Evolutionary conservation across 2,888 invertebrate species (phyloP).

Genomic region (Perdita meconis): DNA sequence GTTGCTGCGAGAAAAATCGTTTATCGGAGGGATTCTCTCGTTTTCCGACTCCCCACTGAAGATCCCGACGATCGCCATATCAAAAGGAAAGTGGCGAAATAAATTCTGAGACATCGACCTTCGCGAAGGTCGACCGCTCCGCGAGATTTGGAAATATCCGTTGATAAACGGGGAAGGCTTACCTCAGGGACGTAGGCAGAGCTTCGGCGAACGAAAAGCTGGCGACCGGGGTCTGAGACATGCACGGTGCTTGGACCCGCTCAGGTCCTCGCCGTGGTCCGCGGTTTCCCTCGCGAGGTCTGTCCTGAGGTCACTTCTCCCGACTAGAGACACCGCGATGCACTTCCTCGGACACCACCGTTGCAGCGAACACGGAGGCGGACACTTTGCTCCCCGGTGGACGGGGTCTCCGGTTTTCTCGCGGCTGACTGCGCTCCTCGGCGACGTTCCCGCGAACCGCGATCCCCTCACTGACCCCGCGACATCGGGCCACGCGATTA

Average conservation of each 20-base stretch:
- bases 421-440: slow-evolving; percentile 25
- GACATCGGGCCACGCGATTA: slow-evolving; percentile 67
- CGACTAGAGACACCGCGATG: slow-evolving; percentile 29
- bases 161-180: slow-evolving; percentile 46
- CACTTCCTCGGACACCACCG: slow-evolving; percentile 45
- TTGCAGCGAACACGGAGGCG: background rate
- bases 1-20: too few relatives aligned
- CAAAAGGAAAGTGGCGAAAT: background rate
- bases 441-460: slow-evolving; percentile 28
- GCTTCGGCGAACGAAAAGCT: slow-evolving; percentile 76
- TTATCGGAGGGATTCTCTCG: too few relatives aligned
- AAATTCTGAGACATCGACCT: background rate
- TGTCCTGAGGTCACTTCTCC: background rate
- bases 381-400: slow-evolving; percentile 18
- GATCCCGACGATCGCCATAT: background rate
- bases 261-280: slow-evolving; percentile 57
- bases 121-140: background rate
- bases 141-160: too few relatives aligned
- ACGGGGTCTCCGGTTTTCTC: slow-evolving; percentile 24
- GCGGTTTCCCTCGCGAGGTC: slow-evolving; percentile 17
- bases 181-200: slow-evolving; percentile 79
- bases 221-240: slow-evolving; percentile 74
- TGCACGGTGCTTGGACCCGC: slow-evolving; percentile 76
- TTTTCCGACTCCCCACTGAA: too few relatives aligned
- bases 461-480: slow-evolving; percentile 67